Percentiles rank a stretch among this genome's conserved stretches.
These are phyloP conservation scores for Patella pellucida DNA, from an alignment of 2,888 invertebrate genomes.

Conservation along the genomic window DNA sequence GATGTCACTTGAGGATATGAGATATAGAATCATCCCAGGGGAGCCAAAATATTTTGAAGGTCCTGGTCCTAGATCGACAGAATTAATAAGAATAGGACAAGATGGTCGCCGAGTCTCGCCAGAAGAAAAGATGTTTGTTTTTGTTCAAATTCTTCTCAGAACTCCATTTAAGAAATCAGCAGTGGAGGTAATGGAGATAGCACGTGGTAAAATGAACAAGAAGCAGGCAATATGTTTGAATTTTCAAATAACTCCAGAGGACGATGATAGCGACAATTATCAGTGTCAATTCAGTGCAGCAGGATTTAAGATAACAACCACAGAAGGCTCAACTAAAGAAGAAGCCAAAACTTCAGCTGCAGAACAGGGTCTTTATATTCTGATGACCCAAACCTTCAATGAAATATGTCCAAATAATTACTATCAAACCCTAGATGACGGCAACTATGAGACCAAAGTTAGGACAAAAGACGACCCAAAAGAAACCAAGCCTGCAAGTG, in stretches of 20 bases:
- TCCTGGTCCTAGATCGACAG: not conserved
- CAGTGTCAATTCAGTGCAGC: not conserved
- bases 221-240: not conserved
- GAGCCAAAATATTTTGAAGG: not conserved
- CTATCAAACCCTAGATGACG: not conserved
- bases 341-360: not conserved
- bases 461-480: not conserved
- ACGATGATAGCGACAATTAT: not conserved
- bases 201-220: not conserved
- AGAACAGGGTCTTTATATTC: not conserved
- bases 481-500: not conserved
- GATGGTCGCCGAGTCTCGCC: not conserved
- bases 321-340: not conserved
- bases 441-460: not conserved
- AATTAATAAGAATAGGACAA: not conserved
- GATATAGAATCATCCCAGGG: not conserved
- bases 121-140: not conserved
- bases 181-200: not conserved
- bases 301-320: not conserved
- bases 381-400: conserved; percentile 1
- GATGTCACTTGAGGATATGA: not conserved
- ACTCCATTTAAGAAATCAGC: not conserved
- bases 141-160: conserved; percentile 4
- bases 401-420: conserved; percentile 3
- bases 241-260: not conserved